These are phyloP conservation scores for Pangasius djambal DNA, from an alignment of 2,797 vertebrate species.

Conservation along the genomic window DNA sequence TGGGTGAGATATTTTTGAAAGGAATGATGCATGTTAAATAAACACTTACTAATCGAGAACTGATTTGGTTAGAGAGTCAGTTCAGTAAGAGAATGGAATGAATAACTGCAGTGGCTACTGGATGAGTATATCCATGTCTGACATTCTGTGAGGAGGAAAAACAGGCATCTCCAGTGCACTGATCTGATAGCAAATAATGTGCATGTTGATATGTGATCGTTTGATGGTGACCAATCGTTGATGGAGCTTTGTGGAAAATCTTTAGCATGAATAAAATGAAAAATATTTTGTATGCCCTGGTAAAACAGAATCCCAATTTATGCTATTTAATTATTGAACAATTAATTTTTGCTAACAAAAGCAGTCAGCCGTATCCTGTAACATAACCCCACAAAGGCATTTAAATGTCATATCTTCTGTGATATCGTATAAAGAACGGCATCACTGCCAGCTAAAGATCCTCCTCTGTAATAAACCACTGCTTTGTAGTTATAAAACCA, in stretches of 20 bases:
- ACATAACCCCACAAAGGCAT: constrained; percentile 52
- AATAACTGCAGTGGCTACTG: not conserved
- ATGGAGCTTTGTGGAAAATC: not conserved
- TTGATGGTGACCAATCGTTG: not conserved
- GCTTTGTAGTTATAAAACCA: constrained; percentile 48
- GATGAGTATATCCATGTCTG: not conserved
- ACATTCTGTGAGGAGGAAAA: not conserved
- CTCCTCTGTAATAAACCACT: constrained; percentile 44
- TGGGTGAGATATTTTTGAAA: constrained; percentile 29
- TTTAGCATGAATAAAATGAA: not conserved
- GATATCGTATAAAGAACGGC: constrained; percentile 40
- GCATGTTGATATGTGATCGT: not conserved
- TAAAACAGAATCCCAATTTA: not conserved
- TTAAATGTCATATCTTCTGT: constrained; percentile 67
- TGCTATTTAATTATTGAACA: not conserved
- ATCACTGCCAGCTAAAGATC: constrained; percentile 28
- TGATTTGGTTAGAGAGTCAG: constrained; percentile 18
- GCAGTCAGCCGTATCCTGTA: constrained; percentile 43
- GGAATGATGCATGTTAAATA: constrained; percentile 43
- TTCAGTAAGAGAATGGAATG: not conserved
- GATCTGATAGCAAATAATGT: not conserved
- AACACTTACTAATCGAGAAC: constrained; percentile 31
- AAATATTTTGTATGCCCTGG: not conserved
- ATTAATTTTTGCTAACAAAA: constrained; percentile 51
- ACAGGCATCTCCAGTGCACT: not conserved